A percentile compares a stretch with the other conserved stretches of the same genome.
Conservation (phyloP, 2,888 invertebrate genomes). For the Lepidocyrtoides sp. region DNA sequence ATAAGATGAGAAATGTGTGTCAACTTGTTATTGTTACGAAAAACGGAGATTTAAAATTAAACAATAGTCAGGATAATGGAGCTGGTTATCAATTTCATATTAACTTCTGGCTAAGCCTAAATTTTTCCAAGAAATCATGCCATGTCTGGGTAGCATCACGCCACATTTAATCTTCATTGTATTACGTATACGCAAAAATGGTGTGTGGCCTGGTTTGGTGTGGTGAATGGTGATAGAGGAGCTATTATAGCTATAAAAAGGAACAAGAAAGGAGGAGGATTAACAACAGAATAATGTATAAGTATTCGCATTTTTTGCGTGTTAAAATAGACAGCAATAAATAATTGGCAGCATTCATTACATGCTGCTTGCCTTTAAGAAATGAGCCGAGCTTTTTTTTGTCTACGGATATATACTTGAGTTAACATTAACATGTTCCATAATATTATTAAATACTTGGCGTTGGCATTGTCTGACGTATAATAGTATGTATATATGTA, state of each 20-base stretch:
- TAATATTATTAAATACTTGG: not conserved
- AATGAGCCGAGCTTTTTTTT: not conserved
- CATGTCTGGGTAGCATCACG: too few relatives aligned
- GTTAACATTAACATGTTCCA: not conserved
- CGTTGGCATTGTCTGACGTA: not conserved
- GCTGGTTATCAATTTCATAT: too few relatives aligned
- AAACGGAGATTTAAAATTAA: too few relatives aligned
- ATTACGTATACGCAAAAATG: too few relatives aligned
- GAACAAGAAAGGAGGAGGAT: not conserved
- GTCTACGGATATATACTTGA: not conserved
- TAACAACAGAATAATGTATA: not conserved
- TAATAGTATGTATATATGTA: not conserved
- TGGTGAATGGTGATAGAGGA: too few relatives aligned
- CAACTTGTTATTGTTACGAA: too few relatives aligned
- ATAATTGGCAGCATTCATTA: slow-evolving; percentile 4
- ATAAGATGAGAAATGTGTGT: too few relatives aligned
- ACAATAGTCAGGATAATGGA: too few relatives aligned
- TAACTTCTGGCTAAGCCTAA: too few relatives aligned
- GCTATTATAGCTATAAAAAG: not conserved
- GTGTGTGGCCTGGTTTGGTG: too few relatives aligned
- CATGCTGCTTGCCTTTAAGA: not conserved
- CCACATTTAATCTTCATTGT: too few relatives aligned
- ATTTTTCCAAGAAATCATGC: too few relatives aligned
- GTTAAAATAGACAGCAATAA: slow-evolving; percentile 1
- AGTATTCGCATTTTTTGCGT: not conserved